phyloP scores from a whole-genome alignment of 2,888 invertebrate species.

The Heliconius aoede region DNA sequence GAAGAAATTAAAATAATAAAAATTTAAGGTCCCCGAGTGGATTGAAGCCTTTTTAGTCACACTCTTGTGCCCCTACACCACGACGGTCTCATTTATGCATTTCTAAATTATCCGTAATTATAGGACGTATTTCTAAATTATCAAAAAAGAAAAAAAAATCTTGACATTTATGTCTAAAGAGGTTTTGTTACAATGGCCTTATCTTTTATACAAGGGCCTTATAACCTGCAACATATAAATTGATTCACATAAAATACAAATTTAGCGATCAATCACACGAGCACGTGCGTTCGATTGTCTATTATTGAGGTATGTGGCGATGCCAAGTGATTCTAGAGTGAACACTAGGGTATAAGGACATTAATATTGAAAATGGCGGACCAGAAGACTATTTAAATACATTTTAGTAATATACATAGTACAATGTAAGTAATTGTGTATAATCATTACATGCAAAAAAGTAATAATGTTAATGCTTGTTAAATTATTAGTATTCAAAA shows the following conservation, averaged over 20 bases:
- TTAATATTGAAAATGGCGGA: not conserved
- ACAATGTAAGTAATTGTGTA: no score
- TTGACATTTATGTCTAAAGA: not conserved
- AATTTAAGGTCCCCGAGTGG: no score
- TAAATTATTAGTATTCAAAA: not conserved
- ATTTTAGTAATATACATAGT: not conserved
- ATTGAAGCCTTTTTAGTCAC: no score
- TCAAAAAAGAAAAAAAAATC: not conserved
- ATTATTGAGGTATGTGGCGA: not conserved
- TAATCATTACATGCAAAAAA: not conserved
- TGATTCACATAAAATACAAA: not conserved
- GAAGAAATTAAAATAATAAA: no score
- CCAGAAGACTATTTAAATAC: not conserved
- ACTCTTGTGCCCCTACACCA: not conserved
- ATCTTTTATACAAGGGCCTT: not conserved
- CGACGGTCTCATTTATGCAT: not conserved
- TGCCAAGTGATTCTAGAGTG: not conserved
- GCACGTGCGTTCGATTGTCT: slow-evolving; percentile 5
- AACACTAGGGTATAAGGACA: not conserved
- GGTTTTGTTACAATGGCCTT: not conserved
- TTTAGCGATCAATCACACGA: no score
- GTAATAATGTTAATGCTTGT: not conserved
- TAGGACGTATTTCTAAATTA: not conserved
- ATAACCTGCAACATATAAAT: not conserved
- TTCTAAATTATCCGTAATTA: no score